Percentiles rank a stretch among this genome's conserved stretches.
Evolutionary conservation across 92 coral and sea anemone genomes (phyloP).

Genomic region (Epizoanthus illoricatus): DNA sequence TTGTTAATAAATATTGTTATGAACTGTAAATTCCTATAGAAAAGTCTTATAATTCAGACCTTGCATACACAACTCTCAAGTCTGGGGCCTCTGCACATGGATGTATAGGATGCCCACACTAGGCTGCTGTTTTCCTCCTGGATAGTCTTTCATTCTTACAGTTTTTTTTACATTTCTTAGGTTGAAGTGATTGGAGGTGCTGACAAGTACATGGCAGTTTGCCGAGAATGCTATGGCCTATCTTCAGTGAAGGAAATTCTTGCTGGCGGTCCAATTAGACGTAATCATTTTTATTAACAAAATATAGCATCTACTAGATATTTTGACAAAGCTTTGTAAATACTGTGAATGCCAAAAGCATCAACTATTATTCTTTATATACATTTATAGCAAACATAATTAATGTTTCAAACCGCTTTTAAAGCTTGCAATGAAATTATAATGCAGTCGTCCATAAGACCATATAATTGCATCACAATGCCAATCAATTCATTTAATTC

Average conservation of each 20-base stretch:
- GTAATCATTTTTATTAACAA: constrained; percentile 25
- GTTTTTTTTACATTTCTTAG: constrained; percentile 23
- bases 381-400: too few species aligned
- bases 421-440: constrained; percentile 8
- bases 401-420: neutral
- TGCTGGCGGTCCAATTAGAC: constrained; percentile 52
- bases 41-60: too few species aligned
- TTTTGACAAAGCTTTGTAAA: neutral
- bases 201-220: constrained; percentile 96
- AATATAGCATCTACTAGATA: neutral
- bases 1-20: too few species aligned
- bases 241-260: constrained; percentile 66
- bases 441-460: neutral
- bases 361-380: neutral
- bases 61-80: too few species aligned
- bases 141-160: neutral
- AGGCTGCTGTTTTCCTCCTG: neutral
- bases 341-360: neutral
- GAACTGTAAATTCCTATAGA: too few species aligned
- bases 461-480: neutral
- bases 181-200: constrained; percentile 98
- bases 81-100: too few species aligned
- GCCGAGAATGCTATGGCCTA: constrained; percentile 80
- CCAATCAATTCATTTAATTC: neutral
- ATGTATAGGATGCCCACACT: neutral